phyloP scores from a whole-genome alignment of 2,113 vertebrate genomes.

The Etheostoma cragini region DNA sequence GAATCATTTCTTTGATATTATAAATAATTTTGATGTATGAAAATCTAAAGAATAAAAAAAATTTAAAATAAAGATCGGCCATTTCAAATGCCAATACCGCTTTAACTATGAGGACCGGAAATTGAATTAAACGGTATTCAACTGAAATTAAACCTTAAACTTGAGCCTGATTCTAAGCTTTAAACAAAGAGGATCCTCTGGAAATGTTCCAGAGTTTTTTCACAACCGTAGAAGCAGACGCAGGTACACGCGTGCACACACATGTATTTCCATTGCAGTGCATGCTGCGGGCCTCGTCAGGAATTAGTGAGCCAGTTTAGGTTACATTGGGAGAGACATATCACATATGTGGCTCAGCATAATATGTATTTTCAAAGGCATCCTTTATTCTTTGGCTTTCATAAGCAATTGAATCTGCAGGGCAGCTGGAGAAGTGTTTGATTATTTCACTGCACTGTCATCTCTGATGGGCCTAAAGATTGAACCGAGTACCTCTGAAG shows the following conservation, averaged over 20 bases:
- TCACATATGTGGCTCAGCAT: conserved; percentile 62
- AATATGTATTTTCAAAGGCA: conserved; percentile 69
- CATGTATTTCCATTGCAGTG: conserved; percentile 26
- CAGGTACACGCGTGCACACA: conserved; percentile 4
- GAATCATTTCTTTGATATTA: no score
- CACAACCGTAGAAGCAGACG: conserved; percentile 11
- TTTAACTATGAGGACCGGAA: not conserved
- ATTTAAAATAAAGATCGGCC: no score
- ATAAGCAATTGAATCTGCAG: conserved; percentile 58
- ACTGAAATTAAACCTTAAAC: not conserved
- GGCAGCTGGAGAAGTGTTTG: conserved; percentile 52
- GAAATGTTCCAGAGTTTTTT: not conserved
- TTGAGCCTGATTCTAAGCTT: not conserved
- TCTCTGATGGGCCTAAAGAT: conserved; percentile 62
- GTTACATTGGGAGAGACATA: conserved; percentile 65
- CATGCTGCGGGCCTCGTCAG: conserved; percentile 28
- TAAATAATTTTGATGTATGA: no score
- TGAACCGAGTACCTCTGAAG: conserved; percentile 57
- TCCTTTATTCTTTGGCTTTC: conserved; percentile 69
- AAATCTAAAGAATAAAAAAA: no score
- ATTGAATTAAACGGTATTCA: not conserved
- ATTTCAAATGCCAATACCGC: no score
- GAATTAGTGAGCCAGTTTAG: conserved; percentile 56
- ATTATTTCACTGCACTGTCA: conserved; percentile 63
- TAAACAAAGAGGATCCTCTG: not conserved